Evolutionary conservation across 2,113 vertebrate species (phyloP), one percentile per base, ranked within the genome.

Genomic region (Cnemophilus loriae): DNA sequence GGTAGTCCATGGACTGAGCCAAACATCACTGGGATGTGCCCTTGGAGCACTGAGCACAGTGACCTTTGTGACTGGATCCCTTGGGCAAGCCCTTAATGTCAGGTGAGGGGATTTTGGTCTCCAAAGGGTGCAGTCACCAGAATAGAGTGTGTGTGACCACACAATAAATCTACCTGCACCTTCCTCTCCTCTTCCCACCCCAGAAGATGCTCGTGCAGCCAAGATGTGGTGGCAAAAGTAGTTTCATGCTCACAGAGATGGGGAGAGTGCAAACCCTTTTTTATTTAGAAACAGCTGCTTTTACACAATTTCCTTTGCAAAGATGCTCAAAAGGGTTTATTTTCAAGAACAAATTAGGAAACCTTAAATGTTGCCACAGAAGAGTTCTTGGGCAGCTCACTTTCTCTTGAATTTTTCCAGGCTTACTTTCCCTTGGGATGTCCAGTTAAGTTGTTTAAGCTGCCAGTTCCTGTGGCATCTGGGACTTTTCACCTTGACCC

Each of bases 331-430:
- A 87, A 84, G 3, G 1, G 11, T 27, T 89, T 77, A 47, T 81
- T 24, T 84, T 90, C 57, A 73, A 87, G 60, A 84, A 26, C 20
- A 39, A 91, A 82, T 75, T 52, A 71, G 41, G 49, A 80, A 96
- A 87, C 41, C 60, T 89, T 90, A 73, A 90, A 65, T 39, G 41
- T 65, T 81, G 52, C 56, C 52, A 57, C 73, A 79, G 69, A 81
- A 73, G 57, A 65, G 32, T 64, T 93, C 68, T 84, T 37, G 33
- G 28, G 17, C 59, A 73, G 28, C 76, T 90, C 64, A 68, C 73
- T 96, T 95, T 95, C 68, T 77, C 82, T 78, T 94, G 26, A 59
- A 33, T 70, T 81, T 75, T 93, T 86, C 37, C 52, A 53, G 42
- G 39, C 7, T 71, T 81, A 27, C 89, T 90, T 94, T 82, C 56